Evolutionary conservation across 1,140 invertebrate genomes (phyloP), one percentile per base, ranked within the genome.

Genomic region (Drosophila ogumai): DNA sequence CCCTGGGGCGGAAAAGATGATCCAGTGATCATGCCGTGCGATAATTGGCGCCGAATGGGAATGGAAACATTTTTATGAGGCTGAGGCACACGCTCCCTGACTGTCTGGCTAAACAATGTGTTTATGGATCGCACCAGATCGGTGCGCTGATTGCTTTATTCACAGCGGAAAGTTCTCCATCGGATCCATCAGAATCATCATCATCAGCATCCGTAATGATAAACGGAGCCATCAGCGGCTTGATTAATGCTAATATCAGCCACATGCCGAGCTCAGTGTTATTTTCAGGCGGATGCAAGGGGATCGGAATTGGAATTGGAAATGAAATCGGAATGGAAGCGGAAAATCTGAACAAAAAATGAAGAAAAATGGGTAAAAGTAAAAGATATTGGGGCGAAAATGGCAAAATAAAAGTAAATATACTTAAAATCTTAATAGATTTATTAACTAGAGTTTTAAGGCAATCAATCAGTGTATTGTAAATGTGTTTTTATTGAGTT

Each of bases 181-280:
- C 28, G 49, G 49, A 63, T 57, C 76, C 57, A 60, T 74, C 65
- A 57, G 25, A 19, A 34, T 46, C 25, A 52, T 43, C 43, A 65
- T 55, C 31, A n/a, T 41, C 31, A 57, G 49, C 41, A 61, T 58
- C 34, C 43, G 49, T 67, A 46, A 74, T 68, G 79, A 78, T 81
- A 81, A 78, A 52, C 67, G 56, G 15, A 60, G 44, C 56, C 38
- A 81, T 81, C 63, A 66, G 41, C 47, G 43, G 36, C 59, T 76
- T 73, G 58, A 82, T 73, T 73, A 47, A 41, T 66, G 73, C 61
- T 76, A 77, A 77, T 81, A 78, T 61, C 68, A 38, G 55, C 43
- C 77, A 58, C 52, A 54, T 58, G 46, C 77, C 47, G 59, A 40
- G 34, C 38, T 10, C 28, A 13, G 12, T 28, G 28, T 5, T 5